Evolutionary conservation across 2,113 vertebrate genomes (phyloP).

Genomic region (Centropus bengalensis): DNA sequence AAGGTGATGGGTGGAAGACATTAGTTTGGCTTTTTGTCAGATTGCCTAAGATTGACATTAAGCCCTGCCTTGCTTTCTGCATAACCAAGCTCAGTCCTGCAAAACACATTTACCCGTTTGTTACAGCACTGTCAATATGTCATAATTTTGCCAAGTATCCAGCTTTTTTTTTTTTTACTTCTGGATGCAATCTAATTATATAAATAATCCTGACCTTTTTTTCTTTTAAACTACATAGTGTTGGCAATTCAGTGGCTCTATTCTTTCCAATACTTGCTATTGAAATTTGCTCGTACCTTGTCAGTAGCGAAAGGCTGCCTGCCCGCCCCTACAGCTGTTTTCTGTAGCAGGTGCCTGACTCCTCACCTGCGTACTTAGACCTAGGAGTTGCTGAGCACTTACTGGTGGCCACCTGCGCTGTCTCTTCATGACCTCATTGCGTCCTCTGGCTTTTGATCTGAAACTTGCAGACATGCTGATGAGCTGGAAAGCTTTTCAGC

Average conservation of each 20-base stretch:
- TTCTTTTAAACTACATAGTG: background rate
- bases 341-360: background rate
- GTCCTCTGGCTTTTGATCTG: background rate
- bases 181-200: background rate
- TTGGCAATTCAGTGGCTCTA: background rate
- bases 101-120: background rate
- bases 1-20: background rate
- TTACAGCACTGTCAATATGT: background rate
- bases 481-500: background rate
- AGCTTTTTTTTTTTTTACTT: background rate
- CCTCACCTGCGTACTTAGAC: rapidly evolving
- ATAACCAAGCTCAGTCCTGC: background rate
- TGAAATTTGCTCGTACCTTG: background rate
- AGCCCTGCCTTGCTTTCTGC: background rate
- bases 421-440: background rate
- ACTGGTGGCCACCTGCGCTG: background rate
- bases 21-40: background rate
- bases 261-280: background rate
- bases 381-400: background rate
- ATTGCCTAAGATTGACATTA: background rate
- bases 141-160: background rate
- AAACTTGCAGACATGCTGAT: background rate
- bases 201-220: background rate
- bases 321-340: background rate
- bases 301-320: background rate